Evolutionary conservation across 2,888 invertebrate genomes (phyloP).

Genomic region (Nomada flava): DNA sequence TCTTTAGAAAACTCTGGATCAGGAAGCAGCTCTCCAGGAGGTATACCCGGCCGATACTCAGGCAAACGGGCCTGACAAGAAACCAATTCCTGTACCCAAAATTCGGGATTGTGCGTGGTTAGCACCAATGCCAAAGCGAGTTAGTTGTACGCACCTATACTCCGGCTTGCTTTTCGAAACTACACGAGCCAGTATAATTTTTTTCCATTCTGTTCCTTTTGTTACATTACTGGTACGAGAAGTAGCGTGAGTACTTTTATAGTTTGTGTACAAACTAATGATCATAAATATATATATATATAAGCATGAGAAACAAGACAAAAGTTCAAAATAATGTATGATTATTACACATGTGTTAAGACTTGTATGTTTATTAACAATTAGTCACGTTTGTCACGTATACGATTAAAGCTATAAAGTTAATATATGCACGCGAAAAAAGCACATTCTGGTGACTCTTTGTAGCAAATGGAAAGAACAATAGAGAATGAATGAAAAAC

Average conservation of each 20-base stretch:
- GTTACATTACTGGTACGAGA: conserved; percentile 59
- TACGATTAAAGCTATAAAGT: conserved; percentile 46
- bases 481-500: conserved; percentile 12
- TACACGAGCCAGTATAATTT: conserved; percentile 57
- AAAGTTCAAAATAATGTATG: conserved; percentile 19
- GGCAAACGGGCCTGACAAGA: conserved; percentile 87
- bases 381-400: conserved; percentile 35
- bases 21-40: conserved; percentile 84
- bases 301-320: conserved; percentile 40
- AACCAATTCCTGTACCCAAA: conserved; percentile 84
- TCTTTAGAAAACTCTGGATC: conserved; percentile 86
- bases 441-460: conserved; percentile 32
- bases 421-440: conserved; percentile 38
- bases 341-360: conserved; percentile 33
- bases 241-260: conserved; percentile 53
- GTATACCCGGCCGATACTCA: conserved; percentile 85
- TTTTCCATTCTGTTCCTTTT: conserved; percentile 54
- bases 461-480: conserved; percentile 20
- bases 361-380: conserved; percentile 27
- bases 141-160: conserved; percentile 79
- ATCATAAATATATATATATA: conserved; percentile 37
- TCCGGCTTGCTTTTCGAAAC: conserved; percentile 75
- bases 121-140: conserved; percentile 82
- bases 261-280: conserved; percentile 49
- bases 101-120: conserved; percentile 81